These are phyloP conservation scores for Oscheius sp. DNA, from an alignment of 2,888 invertebrate species.

Conservation along the genomic window DNA sequence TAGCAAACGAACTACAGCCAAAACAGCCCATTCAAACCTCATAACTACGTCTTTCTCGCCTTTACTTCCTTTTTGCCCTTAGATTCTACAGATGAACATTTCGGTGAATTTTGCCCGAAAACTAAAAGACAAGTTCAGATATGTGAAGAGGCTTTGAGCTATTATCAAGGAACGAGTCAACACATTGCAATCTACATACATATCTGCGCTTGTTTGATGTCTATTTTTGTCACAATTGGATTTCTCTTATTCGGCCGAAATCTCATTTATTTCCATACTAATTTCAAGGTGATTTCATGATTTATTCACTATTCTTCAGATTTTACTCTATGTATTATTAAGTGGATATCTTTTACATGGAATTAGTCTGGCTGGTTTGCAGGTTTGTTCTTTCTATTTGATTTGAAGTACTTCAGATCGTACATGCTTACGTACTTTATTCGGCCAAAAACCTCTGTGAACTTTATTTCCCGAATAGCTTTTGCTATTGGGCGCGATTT, in stretches of 20 bases:
- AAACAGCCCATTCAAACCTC: too few species aligned
- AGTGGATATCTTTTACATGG: constrained; percentile 18
- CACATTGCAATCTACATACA: constrained; percentile 11
- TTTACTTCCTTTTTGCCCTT: too few species aligned
- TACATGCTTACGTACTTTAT: constrained; percentile 1
- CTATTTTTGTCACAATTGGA: neutral
- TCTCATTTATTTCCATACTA: constrained; percentile 10
- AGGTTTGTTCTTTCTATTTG: neutral
- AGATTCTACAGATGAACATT: too few species aligned
- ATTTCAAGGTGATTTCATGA: neutral
- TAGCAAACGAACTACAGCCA: too few species aligned
- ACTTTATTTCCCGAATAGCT: constrained; percentile 4
- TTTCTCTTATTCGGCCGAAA: constrained; percentile 5
- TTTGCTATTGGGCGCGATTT: constrained; percentile 12
- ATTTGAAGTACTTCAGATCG: neutral
- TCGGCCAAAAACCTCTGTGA: constrained; percentile 2
- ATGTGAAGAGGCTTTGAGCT: neutral
- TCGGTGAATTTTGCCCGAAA: too few species aligned
- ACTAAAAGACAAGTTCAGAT: too few species aligned
- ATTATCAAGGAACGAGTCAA: constrained; percentile 2
- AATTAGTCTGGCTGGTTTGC: constrained; percentile 1
- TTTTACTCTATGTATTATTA: constrained; percentile 1
- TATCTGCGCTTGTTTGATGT: neutral
- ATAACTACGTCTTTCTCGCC: too few species aligned
- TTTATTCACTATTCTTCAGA: neutral